A percentile compares a stretch with the other conserved stretches of the same genome.
These are phyloP conservation scores for Synanthedon myopaeformis DNA, from an alignment of 2,888 invertebrate species.

Conservation along the genomic window DNA sequence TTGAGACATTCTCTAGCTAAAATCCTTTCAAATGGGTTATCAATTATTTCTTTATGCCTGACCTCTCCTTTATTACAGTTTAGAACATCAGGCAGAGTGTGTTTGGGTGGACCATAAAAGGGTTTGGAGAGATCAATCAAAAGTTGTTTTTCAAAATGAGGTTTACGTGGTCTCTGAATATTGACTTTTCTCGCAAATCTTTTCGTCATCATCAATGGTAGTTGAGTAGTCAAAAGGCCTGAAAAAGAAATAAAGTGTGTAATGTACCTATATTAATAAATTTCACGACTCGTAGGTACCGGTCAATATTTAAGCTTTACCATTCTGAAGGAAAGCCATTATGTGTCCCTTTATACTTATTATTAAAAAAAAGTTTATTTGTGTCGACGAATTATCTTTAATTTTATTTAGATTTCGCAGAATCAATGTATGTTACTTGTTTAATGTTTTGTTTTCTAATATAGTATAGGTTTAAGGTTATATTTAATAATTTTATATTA, in stretches of 20 bases:
- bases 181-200: conserved; percentile 83
- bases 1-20: conserved; percentile 78
- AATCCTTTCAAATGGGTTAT: conserved; percentile 79
- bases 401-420: too few species aligned
- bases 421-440: too few species aligned
- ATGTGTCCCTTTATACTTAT: background rate
- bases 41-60: conserved; percentile 30
- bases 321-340: conserved; percentile 31
- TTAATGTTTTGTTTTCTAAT: too few species aligned
- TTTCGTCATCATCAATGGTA: conserved; percentile 66
- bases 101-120: conserved; percentile 58
- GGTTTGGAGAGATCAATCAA: conserved; percentile 77
- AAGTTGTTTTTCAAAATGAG: conserved; percentile 77
- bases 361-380: too few species aligned
- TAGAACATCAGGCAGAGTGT: conserved; percentile 48
- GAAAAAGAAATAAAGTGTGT: background rate
- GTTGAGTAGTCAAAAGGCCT: conserved; percentile 37
- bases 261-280: background rate
- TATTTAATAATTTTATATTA: too few species aligned
- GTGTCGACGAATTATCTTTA: too few species aligned
- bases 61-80: conserved; percentile 60
- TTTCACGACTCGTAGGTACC: background rate
- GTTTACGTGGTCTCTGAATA: conserved; percentile 77
- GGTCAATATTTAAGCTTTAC: conserved; percentile 11
- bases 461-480: too few species aligned